Evolutionary conservation across 2,888 invertebrate genomes (phyloP).

Genomic region (Pseudococcus viburni): DNA sequence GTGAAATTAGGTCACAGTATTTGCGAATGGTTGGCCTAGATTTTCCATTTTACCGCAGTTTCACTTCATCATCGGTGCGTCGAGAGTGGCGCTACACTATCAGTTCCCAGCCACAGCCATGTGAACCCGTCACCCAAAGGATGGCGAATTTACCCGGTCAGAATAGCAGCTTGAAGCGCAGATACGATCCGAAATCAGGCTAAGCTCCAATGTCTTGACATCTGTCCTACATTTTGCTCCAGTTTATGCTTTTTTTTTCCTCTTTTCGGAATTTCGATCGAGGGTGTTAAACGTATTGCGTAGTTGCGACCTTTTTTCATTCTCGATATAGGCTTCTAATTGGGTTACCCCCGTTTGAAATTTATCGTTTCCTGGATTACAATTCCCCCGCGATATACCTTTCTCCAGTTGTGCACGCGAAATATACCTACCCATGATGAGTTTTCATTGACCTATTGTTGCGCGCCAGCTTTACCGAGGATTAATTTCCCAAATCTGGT

Average conservation of each 20-base stretch:
- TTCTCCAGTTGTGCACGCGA: not conserved
- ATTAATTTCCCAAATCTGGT: not conserved
- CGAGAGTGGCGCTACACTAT: not conserved
- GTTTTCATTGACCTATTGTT: constrained; percentile 19
- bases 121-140: not conserved
- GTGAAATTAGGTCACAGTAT: constrained; percentile 17
- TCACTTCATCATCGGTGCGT: constrained; percentile 22
- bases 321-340: constrained; percentile 1
- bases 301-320: constrained; percentile 1
- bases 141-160: constrained; percentile 33
- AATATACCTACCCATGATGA: too few species aligned
- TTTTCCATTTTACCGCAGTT: constrained; percentile 37
- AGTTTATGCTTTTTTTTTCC: not conserved
- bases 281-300: not conserved
- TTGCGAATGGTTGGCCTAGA: constrained; percentile 39
- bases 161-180: not conserved
- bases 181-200: constrained; percentile 22
- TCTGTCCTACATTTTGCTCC: constrained; percentile 50
- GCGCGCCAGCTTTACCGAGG: not conserved
- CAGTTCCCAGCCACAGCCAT: not conserved
- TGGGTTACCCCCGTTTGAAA: not conserved
- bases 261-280: constrained; percentile 6
- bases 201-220: constrained; percentile 27
- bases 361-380: constrained; percentile 20
- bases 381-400: not conserved